Evolutionary conservation across 1,140 invertebrate genomes (phyloP), one percentile per base, ranked within the genome.

Genomic region (Diachasmimorpha longicaudata): DNA sequence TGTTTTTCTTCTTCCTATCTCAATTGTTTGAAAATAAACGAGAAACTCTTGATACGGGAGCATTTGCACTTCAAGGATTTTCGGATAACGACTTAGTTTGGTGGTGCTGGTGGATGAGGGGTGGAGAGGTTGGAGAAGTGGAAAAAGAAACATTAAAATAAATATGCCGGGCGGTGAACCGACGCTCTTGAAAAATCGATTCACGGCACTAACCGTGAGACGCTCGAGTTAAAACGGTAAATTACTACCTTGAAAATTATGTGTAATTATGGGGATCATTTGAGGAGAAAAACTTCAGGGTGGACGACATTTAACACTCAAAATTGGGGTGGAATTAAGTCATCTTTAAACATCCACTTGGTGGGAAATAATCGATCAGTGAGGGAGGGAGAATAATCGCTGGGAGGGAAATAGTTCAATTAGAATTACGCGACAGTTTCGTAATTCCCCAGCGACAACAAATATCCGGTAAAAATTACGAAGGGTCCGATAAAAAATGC

Each of bases 121-220:
- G 19, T 66, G 0, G 16, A 5, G 6, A 10, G 39, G 39, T 4
- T 6, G 67, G 44, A 16, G n/a, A 66, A 13, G 13, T 52, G 6
- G 46, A 16, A 52, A 52, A 48, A 69, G 52, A 44, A 31, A 75
- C 66, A 48, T 44, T 70, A 66, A 75, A 75, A 75, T 75, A 75
- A 75, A 75, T 75, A 75, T 75, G 67, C 36, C 39, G 73, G 63
- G 68, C 73, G 73, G 46, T 67, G 73, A 75, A 75, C 73, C 73
- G 73, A 36, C 66, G 42, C 55, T 74, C 44, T 52, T 10, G 63
- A 69, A 73, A 75, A 75, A 75, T 75, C 73, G 73, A 75, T 75
- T n/a, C 58, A 63, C 58, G 23, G 25, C 19, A 31, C 31, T 39
- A 67, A 23, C 19, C 39, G 16, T 31, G 72, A 66, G 58, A 70